Evolutionary conservation across 2,797 vertebrate species (phyloP).

Genomic region (Pseudochaenichthys georgianus): DNA sequence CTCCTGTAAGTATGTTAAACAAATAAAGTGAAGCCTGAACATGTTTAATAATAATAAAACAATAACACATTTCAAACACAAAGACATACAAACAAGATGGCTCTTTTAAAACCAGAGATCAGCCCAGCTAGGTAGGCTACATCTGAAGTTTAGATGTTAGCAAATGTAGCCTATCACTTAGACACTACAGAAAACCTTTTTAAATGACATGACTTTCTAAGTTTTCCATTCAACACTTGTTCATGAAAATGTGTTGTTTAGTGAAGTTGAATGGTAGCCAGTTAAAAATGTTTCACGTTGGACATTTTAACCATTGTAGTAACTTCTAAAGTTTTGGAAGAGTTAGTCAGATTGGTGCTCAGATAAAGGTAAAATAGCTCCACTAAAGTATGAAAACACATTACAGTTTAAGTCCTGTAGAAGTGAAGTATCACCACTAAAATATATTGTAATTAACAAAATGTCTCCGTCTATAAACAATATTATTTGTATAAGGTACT

Average conservation of each 20-base stretch:
- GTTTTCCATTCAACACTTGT: neutral
- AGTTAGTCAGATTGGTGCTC: neutral
- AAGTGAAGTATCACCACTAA: neutral
- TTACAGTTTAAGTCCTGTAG: neutral
- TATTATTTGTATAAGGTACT: neutral
- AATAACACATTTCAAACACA: neutral
- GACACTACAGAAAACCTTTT: neutral
- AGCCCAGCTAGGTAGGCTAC: neutral
- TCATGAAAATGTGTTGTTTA: no score
- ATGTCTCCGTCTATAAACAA: no score
- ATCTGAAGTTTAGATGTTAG: neutral
- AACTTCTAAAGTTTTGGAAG: neutral
- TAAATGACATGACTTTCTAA: neutral
- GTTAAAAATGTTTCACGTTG: neutral
- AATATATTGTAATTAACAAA: neutral
- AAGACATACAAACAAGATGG: neutral
- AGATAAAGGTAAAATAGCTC: neutral
- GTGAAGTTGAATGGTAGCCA: no score
- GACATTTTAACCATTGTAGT: neutral
- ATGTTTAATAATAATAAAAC: neutral
- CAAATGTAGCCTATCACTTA: neutral
- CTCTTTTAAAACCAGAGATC: neutral
- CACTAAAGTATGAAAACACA: neutral
- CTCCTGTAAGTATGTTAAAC: constrained; percentile 62
- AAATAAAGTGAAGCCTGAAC: neutral